Base-by-base conservation (phyloP, 2,888 invertebrate genomes). In the Horisme vitalbata region DNA sequence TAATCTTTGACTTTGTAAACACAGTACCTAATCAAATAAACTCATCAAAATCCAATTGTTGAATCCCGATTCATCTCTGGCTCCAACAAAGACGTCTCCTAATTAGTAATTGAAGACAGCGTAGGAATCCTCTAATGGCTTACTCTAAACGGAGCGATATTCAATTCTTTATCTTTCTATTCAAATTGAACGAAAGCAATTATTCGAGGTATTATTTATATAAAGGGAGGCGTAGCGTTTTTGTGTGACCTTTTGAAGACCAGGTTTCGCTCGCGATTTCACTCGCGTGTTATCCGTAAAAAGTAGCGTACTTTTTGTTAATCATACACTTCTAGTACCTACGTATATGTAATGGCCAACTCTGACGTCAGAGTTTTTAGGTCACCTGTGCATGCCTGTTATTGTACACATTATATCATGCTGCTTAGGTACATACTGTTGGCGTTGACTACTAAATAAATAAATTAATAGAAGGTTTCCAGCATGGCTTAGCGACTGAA, bases 61-160 rank as follows among this genome's bases (percentile, higher is more conserved):
- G 2, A n/a, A n/a, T 13, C 33, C 13, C 31, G 34, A 39, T 48
- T 31, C 55, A 11, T 35, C 52, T 41, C 55, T 45, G 50, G 15
- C 10, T n/a, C 9, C 11, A 45, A 47, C 49, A 39, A 55, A 51
- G 52, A 46, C 52, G 45, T 38, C 39, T 39, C 26, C 55, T 57
- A 57, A 55, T 57, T 55, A 52, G 55, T 52, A 49, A 36, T 46
- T 46, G 52, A 34, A 50, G 45, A 37, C 35, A 37, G 41, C 39
- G 37, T 13, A 33, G 32, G 35, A 39, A 33, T 50, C 33, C 37
- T 30, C 43, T 55, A 52, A 52, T 48, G 50, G 14, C 44, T 31
- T 36, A 26, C 35, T 36, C 26, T 13, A 28, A 48, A 34, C 21
- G 10, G 45, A 45, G 36, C 30, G 43, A 28, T 49, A 41, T 52